These are phyloP conservation scores for Megaceryle alcyon DNA, from an alignment of 2,797 vertebrate species.

Conservation along the genomic window DNA sequence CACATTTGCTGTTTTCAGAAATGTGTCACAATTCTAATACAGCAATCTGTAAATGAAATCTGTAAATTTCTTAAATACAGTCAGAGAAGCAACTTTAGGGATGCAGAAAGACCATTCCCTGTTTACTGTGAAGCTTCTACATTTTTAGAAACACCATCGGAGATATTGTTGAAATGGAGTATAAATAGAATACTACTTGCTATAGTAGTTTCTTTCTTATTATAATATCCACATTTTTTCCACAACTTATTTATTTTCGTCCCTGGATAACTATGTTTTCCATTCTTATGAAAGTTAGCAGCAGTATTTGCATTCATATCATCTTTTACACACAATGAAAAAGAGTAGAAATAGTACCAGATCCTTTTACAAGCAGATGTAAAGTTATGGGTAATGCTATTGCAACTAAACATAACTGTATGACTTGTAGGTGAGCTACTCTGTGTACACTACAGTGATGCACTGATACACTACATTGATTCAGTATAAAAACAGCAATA, in stretches of 20 bases:
- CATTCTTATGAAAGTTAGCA: background rate
- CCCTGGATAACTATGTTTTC: background rate
- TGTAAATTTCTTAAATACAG: background rate
- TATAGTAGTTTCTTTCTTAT: background rate
- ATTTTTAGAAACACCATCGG: conserved; percentile 5
- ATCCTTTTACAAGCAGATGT: background rate
- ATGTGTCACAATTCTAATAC: background rate
- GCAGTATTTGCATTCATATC: background rate
- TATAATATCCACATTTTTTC: background rate
- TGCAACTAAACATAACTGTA: background rate
- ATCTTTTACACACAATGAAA: background rate
- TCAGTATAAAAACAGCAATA: background rate
- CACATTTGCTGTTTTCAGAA: background rate
- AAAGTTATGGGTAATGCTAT: background rate
- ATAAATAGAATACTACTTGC: background rate
- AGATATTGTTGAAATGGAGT: background rate
- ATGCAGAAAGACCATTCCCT: background rate
- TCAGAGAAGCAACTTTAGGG: background rate
- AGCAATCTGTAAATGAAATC: background rate
- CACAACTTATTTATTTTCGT: background rate
- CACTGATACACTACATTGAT: background rate
- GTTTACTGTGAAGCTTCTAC: background rate
- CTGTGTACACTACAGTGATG: background rate
- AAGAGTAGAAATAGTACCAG: background rate
- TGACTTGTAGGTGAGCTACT: background rate